Conservation (phyloP, 2,888 invertebrate species). For the Frankliniella intonsa region DNA sequence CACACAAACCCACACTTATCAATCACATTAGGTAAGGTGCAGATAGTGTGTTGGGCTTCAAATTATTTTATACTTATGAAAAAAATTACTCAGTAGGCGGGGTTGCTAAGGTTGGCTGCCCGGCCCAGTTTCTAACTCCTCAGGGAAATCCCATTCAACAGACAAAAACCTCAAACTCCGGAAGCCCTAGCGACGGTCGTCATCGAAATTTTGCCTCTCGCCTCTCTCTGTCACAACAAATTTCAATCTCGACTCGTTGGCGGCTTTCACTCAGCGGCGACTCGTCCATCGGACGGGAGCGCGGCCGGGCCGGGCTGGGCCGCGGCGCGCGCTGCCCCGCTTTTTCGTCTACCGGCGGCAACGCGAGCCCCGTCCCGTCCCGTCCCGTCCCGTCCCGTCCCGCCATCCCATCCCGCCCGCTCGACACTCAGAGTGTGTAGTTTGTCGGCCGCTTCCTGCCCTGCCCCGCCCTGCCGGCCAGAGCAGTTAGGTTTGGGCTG, state of each 20-base stretch:
- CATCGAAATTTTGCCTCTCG: too few relatives aligned
- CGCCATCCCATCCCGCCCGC: too few relatives aligned
- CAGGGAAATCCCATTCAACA: too few relatives aligned
- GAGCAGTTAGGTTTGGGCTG: neutral
- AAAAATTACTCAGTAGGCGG: neutral
- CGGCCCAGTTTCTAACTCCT: neutral
- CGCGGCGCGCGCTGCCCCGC: neutral
- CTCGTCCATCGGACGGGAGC: neutral
- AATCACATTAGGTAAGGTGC: neutral
- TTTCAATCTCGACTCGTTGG: too few relatives aligned
- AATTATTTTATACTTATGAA: neutral
- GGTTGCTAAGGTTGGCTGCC: constrained; percentile 15
- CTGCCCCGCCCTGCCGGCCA: neutral
- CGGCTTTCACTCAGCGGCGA: too few relatives aligned
- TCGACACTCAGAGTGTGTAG: too few relatives aligned
- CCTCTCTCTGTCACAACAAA: too few relatives aligned
- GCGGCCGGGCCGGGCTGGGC: neutral
- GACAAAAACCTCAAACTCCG: too few relatives aligned
- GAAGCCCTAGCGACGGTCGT: too few relatives aligned
- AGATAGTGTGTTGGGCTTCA: neutral
- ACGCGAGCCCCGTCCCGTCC: neutral
- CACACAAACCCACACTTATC: neutral
- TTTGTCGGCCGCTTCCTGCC: neutral
- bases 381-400: too few relatives aligned
- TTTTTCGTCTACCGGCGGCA: neutral